Percentiles rank a stretch among this genome's conserved stretches.
Evolutionary conservation across 2,888 invertebrate species (phyloP).

Genomic region (Hirudinaria manillensis): DNA sequence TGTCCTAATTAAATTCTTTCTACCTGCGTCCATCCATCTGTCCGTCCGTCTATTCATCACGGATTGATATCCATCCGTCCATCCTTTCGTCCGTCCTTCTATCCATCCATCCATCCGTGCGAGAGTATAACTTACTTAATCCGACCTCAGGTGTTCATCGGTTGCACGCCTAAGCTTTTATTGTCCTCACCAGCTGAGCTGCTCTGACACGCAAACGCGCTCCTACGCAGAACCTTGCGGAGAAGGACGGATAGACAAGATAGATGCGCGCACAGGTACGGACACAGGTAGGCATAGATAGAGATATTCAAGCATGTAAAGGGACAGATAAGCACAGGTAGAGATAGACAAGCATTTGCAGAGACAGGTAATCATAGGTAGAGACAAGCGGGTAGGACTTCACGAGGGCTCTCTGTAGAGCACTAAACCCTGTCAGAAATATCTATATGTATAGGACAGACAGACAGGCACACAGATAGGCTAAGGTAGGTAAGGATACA

Average conservation of each 20-base stretch:
- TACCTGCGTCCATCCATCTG: conserved; percentile 9
- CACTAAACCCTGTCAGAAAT: too few relatives aligned
- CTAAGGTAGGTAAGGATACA: too few relatives aligned
- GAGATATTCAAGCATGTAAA: neutral
- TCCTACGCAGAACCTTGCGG: neutral
- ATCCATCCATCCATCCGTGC: conserved; percentile 16
- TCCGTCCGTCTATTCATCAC: neutral
- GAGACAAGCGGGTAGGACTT: too few relatives aligned
- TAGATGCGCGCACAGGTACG: neutral
- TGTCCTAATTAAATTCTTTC: conserved; percentile 10
- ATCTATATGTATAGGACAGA: too few relatives aligned
- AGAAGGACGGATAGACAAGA: too few relatives aligned
- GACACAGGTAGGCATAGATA: neutral
- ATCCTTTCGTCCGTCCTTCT: neutral
- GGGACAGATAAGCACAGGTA: too few relatives aligned
- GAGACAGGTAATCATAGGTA: too few relatives aligned
- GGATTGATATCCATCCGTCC: neutral
- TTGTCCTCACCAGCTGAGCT: conserved; percentile 24
- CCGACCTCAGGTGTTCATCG: conserved; percentile 14
- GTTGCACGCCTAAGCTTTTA: conserved; percentile 21
- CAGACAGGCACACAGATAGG: too few relatives aligned
- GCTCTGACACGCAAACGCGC: neutral
- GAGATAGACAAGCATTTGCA: too few relatives aligned
- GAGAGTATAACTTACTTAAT: conserved; percentile 21
- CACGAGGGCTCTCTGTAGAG: too few relatives aligned